These are phyloP conservation scores for Cylas formicarius DNA, from an alignment of 1,140 invertebrate species.

Conservation along the genomic window DNA sequence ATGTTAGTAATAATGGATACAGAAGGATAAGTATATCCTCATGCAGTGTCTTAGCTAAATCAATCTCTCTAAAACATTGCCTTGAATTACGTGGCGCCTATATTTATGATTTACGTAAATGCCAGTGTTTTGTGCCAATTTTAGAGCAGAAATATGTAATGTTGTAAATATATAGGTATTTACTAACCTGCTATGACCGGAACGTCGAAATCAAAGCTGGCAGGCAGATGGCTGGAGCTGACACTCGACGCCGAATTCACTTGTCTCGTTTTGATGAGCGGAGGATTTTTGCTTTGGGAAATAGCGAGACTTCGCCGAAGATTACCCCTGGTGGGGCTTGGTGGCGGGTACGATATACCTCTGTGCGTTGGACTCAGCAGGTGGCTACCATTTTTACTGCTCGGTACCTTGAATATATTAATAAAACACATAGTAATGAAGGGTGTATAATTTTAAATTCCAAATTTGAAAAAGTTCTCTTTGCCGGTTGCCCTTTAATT, in stretches of 20 bases:
- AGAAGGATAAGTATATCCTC: no score
- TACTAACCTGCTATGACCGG: conserved; percentile 41
- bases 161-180: neutral
- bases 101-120: no score
- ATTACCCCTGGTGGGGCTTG: conserved; percentile 62
- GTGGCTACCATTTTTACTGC: conserved; percentile 44
- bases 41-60: no score
- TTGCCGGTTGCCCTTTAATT: no score
- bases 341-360: conserved; percentile 70
- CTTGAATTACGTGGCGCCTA: no score
- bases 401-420: conserved; percentile 36
- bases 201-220: conserved; percentile 43
- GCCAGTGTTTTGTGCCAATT: no score
- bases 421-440: no score
- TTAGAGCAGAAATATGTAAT: conserved; percentile 5
- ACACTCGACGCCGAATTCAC: conserved; percentile 35
- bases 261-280: conserved; percentile 59
- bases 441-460: no score
- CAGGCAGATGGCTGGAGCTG: conserved; percentile 30
- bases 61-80: no score
- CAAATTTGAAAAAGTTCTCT: no score
- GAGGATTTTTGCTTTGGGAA: conserved; percentile 65
- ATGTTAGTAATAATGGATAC: no score
- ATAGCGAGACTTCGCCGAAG: conserved; percentile 60
- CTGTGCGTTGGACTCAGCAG: conserved; percentile 49